Base-by-base conservation (phyloP, 2,113 vertebrate species). In the Microcebus jonahi region DNA sequence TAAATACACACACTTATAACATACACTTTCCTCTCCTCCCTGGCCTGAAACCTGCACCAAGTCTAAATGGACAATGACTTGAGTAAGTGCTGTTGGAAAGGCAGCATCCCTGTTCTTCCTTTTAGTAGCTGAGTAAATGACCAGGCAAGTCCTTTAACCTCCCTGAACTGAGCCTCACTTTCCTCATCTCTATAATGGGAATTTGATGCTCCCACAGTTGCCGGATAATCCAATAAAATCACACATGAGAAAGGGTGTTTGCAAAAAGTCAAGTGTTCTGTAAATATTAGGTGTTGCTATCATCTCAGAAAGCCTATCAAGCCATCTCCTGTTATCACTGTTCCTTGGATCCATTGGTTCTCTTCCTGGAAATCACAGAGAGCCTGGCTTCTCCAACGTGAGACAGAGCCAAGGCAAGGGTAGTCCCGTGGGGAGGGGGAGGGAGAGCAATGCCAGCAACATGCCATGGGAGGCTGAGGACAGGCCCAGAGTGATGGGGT, bases 331-430 rank as follows among this genome's bases (percentile, higher is more conserved):
- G n/a, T 68, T 79, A 81, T 89, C 45, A 34, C 17, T 68, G 48
- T 14, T 90, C 63, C 83, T 83, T 75, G 57, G 34, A 76, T 48
- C 36, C n/a, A 17, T 6, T 65, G 81, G 48, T 50, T 87, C 55
- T 89, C 63, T 4, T 84, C 71, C 81, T 88, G 90, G 70, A 92
- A 96, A 96, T 45, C 45, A 81, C 50, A 92, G 91, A 82, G 65
- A 70, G 31, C 53, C 92, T 97, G 84, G 76, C 88, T 89, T 97
- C 80, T 94, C 25, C 48, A 77, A 81, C 36, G 42, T n/a, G 59
- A 90, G 73, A 65, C 3, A 53, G 59, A 53, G 59, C 70, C 94
- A 90, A 91, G 59, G 67, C 80, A n/a, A 73, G 42, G 45, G 45
- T 75, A 84, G 39, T 13, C 34, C 34, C 39, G 15, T 71, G 34